Evolutionary conservation across 2,888 invertebrate genomes (phyloP).

Genomic region (Amphipoea lucens): DNA sequence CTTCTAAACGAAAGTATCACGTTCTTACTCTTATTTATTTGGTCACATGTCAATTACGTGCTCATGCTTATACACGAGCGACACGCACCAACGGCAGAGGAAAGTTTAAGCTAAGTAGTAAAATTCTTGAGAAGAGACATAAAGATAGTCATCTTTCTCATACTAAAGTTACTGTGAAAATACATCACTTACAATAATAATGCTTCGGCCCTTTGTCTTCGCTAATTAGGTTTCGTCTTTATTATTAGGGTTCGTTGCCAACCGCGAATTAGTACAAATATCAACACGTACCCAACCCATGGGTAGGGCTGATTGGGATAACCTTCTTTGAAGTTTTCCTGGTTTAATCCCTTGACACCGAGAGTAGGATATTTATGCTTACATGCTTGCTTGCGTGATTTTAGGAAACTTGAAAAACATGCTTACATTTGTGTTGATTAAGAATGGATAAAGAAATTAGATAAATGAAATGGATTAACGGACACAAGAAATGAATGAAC

Average conservation of each 20-base stretch:
- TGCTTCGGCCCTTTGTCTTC: neutral
- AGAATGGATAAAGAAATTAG: neutral
- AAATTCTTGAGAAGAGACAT: neutral
- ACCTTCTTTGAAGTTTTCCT: conserved; percentile 6
- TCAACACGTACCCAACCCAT: conserved; percentile 34
- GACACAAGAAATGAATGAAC: neutral
- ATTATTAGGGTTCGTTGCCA: neutral
- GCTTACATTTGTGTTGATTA: neutral
- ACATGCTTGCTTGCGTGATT: neutral
- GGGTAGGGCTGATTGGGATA: neutral
- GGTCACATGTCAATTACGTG: neutral
- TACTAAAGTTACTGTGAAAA: neutral
- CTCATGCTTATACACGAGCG: too few species aligned
- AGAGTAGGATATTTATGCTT: neutral
- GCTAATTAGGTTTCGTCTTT: conserved; percentile 7
- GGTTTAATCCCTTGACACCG: neutral
- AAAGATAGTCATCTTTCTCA: neutral
- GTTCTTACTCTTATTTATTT: conserved; percentile 7
- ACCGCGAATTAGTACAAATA: conserved; percentile 24
- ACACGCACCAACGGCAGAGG: too few species aligned
- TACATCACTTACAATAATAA: neutral
- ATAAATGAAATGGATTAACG: neutral
- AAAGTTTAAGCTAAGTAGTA: neutral
- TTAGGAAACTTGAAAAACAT: neutral
- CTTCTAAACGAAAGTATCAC: neutral